A percentile compares a stretch with the other conserved stretches of the same genome.
Conservation (phyloP, 2,113 vertebrate species). For the Arenaria interpres region DNA sequence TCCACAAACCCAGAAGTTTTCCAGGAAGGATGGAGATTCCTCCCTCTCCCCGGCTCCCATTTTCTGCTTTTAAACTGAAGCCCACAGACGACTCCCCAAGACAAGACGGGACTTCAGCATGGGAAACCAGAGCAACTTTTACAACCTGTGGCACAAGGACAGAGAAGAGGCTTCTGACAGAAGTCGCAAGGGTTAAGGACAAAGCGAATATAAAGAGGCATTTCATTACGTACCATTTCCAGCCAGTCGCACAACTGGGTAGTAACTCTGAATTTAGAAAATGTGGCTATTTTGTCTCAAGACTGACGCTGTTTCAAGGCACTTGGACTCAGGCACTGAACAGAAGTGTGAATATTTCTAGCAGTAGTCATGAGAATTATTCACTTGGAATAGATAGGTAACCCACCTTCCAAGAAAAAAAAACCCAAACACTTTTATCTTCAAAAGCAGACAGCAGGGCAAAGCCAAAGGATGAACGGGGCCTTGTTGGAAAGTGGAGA, state of each 20-base stretch:
- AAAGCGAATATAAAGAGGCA: background rate
- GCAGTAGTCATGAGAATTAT: background rate
- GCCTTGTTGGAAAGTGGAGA: background rate
- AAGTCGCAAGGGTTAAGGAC: background rate
- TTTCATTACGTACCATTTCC: background rate
- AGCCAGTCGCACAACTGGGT: background rate
- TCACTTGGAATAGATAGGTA: background rate
- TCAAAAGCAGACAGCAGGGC: background rate
- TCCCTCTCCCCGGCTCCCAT: background rate
- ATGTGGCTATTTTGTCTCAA: background rate
- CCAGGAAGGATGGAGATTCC: background rate
- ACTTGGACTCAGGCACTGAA: background rate
- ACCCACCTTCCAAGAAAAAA: background rate
- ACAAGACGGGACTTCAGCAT: background rate
- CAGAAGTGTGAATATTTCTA: background rate
- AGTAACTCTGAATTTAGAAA: constrained; percentile 10
- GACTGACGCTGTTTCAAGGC: background rate
- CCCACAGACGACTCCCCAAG: background rate
- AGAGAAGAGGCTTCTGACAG: background rate
- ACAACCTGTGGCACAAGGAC: background rate
- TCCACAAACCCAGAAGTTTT: background rate
- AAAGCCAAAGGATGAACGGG: background rate
- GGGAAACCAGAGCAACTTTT: background rate
- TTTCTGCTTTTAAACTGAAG: background rate
- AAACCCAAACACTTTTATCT: background rate